These are phyloP conservation scores for Emydoidea blandingii DNA, from an alignment of 2,797 vertebrate genomes.

Conservation along the genomic window DNA sequence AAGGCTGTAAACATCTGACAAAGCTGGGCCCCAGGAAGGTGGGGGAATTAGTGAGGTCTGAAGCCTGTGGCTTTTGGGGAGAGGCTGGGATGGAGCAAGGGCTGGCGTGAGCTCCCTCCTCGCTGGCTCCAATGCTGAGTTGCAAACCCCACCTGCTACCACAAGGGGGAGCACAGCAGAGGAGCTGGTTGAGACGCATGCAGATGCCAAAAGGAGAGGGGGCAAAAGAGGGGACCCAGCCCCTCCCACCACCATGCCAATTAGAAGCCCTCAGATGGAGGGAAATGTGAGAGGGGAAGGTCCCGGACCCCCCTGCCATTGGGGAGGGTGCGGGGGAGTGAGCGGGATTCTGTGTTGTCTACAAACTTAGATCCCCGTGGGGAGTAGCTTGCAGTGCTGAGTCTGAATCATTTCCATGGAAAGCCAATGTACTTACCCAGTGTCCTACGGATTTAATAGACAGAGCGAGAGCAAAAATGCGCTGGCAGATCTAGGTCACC, in stretches of 20 bases:
- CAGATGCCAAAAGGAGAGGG: neutral
- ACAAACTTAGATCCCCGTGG: neutral
- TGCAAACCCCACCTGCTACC: neutral
- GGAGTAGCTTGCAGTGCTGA: neutral
- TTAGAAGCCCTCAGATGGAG: neutral
- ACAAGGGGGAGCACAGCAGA: neutral
- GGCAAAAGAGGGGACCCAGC: neutral
- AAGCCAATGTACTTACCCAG: neutral
- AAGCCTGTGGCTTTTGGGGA: neutral
- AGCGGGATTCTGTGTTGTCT: neutral
- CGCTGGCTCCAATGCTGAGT: neutral
- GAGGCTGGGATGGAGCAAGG: neutral
- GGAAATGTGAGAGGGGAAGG: neutral
- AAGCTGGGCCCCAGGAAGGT: neutral
- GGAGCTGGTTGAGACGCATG: neutral
- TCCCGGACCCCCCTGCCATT: neutral
- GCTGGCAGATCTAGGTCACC: constrained; percentile 35
- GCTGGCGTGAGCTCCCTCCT: neutral
- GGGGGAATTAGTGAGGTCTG: neutral
- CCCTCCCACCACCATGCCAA: neutral
- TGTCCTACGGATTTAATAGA: neutral
- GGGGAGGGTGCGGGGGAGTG: neutral
- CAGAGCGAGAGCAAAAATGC: neutral
- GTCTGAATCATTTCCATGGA: neutral
- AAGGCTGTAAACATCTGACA: neutral